These are phyloP conservation scores for Hiodon tergisus DNA, from an alignment of 2,113 vertebrate genomes.

Conservation along the genomic window DNA sequence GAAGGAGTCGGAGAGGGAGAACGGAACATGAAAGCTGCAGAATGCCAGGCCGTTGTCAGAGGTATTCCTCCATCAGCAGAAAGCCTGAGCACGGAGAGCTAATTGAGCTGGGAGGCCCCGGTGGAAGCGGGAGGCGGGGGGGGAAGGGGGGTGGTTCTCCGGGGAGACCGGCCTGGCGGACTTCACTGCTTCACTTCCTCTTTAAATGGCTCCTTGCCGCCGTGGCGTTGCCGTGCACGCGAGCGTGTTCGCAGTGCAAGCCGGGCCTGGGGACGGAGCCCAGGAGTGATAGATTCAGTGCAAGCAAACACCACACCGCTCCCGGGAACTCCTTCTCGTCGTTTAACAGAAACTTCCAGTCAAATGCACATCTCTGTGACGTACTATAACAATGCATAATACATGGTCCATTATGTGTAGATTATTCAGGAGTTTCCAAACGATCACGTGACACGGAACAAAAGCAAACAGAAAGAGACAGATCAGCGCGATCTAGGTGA, in stretches of 20 bases:
- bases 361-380: not conserved
- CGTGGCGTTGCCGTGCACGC: not conserved
- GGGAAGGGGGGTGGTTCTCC: not conserved
- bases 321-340: not conserved
- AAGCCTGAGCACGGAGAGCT: constrained; percentile 7
- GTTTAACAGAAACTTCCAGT: not conserved
- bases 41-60: not conserved
- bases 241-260: not conserved
- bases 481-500: not conserved
- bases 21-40: not conserved
- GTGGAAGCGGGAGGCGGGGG: constrained; percentile 7
- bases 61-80: constrained; percentile 18
- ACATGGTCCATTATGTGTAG: not conserved
- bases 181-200: not conserved
- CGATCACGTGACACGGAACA: not conserved
- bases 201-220: constrained; percentile 1
- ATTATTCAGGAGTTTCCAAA: not conserved
- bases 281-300: not conserved
- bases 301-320: not conserved
- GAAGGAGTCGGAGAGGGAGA: not conserved
- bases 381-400: constrained; percentile 1
- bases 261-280: not conserved
- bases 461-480: not conserved
- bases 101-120: constrained; percentile 18
- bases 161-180: constrained; percentile 2